A percentile compares a stretch with the other conserved stretches of the same genome.
These are phyloP conservation scores for Melieria picta DNA, from an alignment of 2,888 invertebrate species.

Conservation along the genomic window DNA sequence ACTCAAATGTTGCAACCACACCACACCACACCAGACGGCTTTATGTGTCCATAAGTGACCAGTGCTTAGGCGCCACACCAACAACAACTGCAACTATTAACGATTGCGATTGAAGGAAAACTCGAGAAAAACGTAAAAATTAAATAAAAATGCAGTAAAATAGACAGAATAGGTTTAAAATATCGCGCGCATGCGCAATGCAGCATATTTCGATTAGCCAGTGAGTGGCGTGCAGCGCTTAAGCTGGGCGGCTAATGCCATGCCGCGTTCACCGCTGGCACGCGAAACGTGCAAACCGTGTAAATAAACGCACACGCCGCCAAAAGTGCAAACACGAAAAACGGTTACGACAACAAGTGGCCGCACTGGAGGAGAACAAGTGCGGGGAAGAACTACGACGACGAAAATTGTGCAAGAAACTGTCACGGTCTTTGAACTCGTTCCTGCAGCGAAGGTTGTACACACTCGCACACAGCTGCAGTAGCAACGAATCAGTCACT, in stretches of 20 bases:
- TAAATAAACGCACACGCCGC: too few relatives aligned
- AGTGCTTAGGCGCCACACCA: background rate
- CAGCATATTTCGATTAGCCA: background rate
- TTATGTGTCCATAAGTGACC: background rate
- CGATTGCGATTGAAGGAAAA: background rate
- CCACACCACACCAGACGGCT: background rate
- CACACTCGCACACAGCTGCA: background rate
- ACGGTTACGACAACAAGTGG: slow-evolving; percentile 9
- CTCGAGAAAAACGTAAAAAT: background rate
- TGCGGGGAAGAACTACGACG: slow-evolving; percentile 3
- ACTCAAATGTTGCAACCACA: slow-evolving; percentile 2
- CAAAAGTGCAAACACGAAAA: background rate
- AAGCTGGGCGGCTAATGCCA: too few relatives aligned
- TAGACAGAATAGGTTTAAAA: background rate
- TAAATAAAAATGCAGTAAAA: slow-evolving; percentile 6
- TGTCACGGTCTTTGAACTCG: slow-evolving; percentile 34
- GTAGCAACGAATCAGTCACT: slow-evolving; percentile 4
- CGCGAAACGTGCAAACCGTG: too few relatives aligned
- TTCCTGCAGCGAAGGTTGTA: slow-evolving; percentile 20
- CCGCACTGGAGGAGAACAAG: slow-evolving; percentile 18
- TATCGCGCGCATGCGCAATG: slow-evolving; percentile 1
- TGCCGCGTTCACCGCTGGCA: too few relatives aligned
- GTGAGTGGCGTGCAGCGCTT: too few relatives aligned
- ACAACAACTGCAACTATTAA: slow-evolving; percentile 15
- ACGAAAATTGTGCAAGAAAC: slow-evolving; percentile 30